These are phyloP conservation scores for Rhinichthys osculus DNA, from an alignment of 2,797 vertebrate species.

Conservation along the genomic window DNA sequence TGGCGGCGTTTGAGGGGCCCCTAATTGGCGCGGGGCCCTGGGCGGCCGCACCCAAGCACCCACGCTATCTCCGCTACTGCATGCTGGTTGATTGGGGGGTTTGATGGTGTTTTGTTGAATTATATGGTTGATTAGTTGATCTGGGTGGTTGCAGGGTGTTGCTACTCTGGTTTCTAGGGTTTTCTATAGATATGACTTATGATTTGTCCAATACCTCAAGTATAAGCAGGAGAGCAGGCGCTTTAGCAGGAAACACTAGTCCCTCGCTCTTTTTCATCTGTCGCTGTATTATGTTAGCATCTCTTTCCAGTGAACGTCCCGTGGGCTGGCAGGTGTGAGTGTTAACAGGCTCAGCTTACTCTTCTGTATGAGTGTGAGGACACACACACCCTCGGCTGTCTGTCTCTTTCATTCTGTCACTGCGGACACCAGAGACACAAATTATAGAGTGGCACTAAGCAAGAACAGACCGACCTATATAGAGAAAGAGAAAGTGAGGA, in stretches of 20 bases:
- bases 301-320: background rate
- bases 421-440: constrained; percentile 2
- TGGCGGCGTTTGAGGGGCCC: too few relatives aligned
- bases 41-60: too few relatives aligned
- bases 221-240: too few relatives aligned
- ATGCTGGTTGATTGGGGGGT: background rate
- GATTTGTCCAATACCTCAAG: background rate
- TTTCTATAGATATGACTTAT: background rate
- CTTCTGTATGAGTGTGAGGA: constrained; percentile 4
- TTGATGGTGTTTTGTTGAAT: background rate
- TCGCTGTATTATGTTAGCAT: background rate
- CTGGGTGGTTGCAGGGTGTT: background rate
- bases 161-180: background rate
- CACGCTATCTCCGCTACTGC: too few relatives aligned
- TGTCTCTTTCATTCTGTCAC: constrained; percentile 2
- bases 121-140: background rate
- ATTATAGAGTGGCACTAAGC: background rate
- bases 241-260: background rate
- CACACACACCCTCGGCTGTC: background rate
- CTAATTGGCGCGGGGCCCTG: too few relatives aligned
- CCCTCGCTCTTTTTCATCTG: background rate
- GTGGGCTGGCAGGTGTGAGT: constrained; percentile 15
- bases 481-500: background rate
- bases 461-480: background rate
- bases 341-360: background rate